Conservation (phyloP, 2,797 vertebrate genomes). For the Percopsis omiscomaycus region DNA sequence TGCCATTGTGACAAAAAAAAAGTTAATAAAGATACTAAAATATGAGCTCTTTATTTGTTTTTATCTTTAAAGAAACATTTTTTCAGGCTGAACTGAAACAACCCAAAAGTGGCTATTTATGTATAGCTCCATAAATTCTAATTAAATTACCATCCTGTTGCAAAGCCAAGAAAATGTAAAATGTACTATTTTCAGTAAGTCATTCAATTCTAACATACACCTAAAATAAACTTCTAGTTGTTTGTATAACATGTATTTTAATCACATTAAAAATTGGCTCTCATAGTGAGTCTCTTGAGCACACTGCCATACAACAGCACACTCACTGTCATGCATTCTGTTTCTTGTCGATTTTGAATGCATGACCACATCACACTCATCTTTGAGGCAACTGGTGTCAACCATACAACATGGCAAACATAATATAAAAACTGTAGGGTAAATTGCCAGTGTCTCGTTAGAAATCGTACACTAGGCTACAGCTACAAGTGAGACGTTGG, state of each 20-base stretch:
- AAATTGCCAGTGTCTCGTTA: slow-evolving; percentile 52
- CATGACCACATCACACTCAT: slow-evolving; percentile 6
- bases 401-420: slow-evolving; percentile 4
- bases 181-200: too few species aligned
- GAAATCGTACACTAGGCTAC: slow-evolving; percentile 32
- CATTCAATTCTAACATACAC: background rate
- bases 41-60: slow-evolving; percentile 15
- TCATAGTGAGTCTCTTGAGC: slow-evolving; percentile 4
- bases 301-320: slow-evolving; percentile 15
- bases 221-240: background rate
- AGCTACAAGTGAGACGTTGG: background rate
- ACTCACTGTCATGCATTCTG: slow-evolving; percentile 12
- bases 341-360: slow-evolving; percentile 9
- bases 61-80: slow-evolving; percentile 19
- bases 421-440: slow-evolving; percentile 15
- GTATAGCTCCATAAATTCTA: background rate
- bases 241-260: slow-evolving; percentile 1
- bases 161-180: background rate
- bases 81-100: slow-evolving; percentile 25
- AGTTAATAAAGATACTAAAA: slow-evolving; percentile 41
- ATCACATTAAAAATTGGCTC: slow-evolving; percentile 8
- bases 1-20: slow-evolving; percentile 6
- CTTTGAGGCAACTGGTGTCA: slow-evolving; percentile 9
- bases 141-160: background rate
- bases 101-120: background rate